phyloP scores from a whole-genome alignment of 2,888 invertebrate genomes.

The Acronicta alni region DNA sequence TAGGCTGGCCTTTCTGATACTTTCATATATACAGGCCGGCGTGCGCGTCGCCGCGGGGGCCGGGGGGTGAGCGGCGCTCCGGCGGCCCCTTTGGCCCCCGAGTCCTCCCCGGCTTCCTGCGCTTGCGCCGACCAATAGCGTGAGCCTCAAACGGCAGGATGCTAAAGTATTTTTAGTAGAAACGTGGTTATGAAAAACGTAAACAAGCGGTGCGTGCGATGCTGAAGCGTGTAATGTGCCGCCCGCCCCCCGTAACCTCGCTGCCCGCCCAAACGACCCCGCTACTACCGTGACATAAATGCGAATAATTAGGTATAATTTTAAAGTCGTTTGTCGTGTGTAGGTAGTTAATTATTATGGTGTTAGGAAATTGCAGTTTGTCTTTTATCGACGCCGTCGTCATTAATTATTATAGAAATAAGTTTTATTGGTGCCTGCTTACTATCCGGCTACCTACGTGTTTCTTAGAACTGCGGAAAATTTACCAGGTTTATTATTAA shows the following conservation, averaged over 20 bases:
- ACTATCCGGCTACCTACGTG: conserved; percentile 29
- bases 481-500: conserved; percentile 18
- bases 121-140: conserved; percentile 82
- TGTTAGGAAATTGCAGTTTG: conserved; percentile 59
- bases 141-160: conserved; percentile 87
- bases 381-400: conserved; percentile 55
- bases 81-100: conserved; percentile 66
- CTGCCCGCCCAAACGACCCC: conserved; percentile 61
- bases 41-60: conserved; percentile 62
- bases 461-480: conserved; percentile 28
- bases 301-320: conserved; percentile 69
- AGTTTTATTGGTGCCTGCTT: conserved; percentile 32
- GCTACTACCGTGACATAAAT: conserved; percentile 67
- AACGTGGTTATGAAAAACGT: conserved; percentile 87
- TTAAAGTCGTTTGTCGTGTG: conserved; percentile 69
- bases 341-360: conserved; percentile 67
- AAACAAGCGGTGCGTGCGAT: conserved; percentile 82
- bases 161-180: conserved; percentile 87
- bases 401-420: conserved; percentile 43
- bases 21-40: conserved; percentile 77
- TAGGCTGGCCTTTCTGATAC: conserved; percentile 80
- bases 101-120: conserved; percentile 83
- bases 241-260: conserved; percentile 65
- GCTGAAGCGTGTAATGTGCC: conserved; percentile 68
- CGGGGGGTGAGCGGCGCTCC: conserved; percentile 64